Evolutionary conservation across 2,797 vertebrate genomes (phyloP).

Genomic region (Poeciliopsis gracilis): DNA sequence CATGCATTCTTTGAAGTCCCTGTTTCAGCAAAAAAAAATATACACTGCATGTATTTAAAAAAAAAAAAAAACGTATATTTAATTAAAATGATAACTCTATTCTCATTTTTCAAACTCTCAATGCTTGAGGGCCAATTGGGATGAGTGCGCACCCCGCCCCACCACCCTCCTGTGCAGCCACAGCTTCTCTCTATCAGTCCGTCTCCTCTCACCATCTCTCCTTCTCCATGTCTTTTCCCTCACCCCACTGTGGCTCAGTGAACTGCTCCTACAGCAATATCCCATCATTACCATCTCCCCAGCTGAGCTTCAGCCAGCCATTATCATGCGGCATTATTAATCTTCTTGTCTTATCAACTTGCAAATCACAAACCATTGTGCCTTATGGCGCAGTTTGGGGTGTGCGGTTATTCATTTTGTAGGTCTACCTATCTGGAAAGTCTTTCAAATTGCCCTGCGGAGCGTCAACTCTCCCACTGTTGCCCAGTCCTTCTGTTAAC

Average conservation of each 20-base stretch:
- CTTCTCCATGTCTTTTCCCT: conserved; percentile 76
- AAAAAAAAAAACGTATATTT: conserved; percentile 95
- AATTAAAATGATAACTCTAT: conserved; percentile 99
- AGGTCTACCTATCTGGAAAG: conserved; percentile 98
- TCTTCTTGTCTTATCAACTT: conserved; percentile 99
- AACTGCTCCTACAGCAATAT: conserved; percentile 99
- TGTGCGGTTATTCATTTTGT: conserved; percentile 99
- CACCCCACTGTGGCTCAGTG: conserved; percentile 88
- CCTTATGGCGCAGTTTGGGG: conserved; percentile 99
- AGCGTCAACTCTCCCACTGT: conserved; percentile 94
- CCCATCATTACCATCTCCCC: conserved; percentile 99
- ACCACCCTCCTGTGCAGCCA: conserved; percentile 72
- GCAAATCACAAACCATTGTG: conserved; percentile 99
- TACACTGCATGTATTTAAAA: conserved; percentile 55
- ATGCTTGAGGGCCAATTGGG: conserved; percentile 99
- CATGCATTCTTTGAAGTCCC: conserved; percentile 93
- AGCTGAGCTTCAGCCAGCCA: conserved; percentile 98
- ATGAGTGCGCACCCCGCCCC: conserved; percentile 89
- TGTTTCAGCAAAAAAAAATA: conserved; percentile 95
- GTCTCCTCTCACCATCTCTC: conserved; percentile 53
- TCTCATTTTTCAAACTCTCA: conserved; percentile 99
- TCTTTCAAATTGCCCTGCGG: conserved; percentile 98
- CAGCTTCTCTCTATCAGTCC: conserved; percentile 73
- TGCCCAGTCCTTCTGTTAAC: conserved; percentile 86
- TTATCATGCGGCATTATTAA: conserved; percentile 99